These are phyloP conservation scores for Semibalanus balanoides DNA, from an alignment of 1,140 invertebrate genomes.

Conservation along the genomic window DNA sequence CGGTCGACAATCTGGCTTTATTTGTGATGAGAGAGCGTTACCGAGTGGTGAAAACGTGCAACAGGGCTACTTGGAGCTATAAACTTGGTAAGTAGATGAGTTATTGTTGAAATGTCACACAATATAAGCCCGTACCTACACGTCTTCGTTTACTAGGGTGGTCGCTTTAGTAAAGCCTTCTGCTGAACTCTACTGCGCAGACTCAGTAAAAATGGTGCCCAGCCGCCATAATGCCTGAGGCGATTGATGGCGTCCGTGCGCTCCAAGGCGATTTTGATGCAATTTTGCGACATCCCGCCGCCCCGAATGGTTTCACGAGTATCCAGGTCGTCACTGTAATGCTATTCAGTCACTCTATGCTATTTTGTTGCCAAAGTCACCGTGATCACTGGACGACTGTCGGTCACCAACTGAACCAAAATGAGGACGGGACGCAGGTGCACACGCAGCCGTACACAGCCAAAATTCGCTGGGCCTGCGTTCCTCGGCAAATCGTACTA, in stretches of 20 bases:
- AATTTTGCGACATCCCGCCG: neutral
- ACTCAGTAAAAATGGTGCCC: neutral
- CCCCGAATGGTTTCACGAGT: neutral
- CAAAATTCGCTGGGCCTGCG: conserved; percentile 1
- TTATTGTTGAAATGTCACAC: neutral
- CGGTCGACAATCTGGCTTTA: neutral
- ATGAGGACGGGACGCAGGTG: conserved; percentile 4
- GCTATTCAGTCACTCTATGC: neutral
- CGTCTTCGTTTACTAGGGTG: neutral
- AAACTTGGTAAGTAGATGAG: neutral
- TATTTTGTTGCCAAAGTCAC: neutral
- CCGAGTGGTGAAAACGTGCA: neutral
- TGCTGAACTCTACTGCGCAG: neutral
- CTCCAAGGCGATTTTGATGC: neutral
- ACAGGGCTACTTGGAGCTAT: neutral
- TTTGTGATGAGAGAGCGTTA: neutral
- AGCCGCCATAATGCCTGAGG: neutral
- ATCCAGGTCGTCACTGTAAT: no score
- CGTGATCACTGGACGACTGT: neutral
- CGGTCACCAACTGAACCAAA: neutral
- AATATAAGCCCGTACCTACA: neutral
- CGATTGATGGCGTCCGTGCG: neutral
- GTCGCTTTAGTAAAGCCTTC: neutral
- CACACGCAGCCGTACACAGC: conserved; percentile 5
- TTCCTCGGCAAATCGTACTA: neutral